Conservation (phyloP, 2,797 vertebrate genomes). For the Spheniscus humboldti region DNA sequence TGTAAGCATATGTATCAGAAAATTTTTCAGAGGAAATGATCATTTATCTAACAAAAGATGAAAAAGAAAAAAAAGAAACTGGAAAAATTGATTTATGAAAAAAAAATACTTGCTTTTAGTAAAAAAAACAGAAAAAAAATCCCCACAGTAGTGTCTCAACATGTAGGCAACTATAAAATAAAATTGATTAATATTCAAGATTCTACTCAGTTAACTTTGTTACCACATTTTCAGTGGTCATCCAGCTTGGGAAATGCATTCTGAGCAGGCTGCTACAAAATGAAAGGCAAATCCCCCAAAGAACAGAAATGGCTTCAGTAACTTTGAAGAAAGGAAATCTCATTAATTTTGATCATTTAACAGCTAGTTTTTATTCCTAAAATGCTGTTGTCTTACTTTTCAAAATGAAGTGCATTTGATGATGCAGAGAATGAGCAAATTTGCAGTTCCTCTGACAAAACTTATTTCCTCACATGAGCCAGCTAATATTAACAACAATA, state of each 20-base stretch:
- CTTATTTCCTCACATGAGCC: not conserved
- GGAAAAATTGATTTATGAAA: not conserved
- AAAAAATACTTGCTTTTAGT: not conserved
- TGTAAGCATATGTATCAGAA: not conserved
- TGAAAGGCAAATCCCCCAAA: not conserved
- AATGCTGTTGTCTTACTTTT: not conserved
- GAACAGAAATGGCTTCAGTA: not conserved
- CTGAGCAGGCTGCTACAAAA: not conserved
- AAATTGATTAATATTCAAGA: not conserved
- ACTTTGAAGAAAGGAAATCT: not conserved
- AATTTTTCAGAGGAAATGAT: not conserved
- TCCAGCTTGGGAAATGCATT: not conserved
- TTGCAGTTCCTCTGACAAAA: not conserved
- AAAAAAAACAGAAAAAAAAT: not conserved
- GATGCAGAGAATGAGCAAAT: not conserved
- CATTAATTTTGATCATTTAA: not conserved
- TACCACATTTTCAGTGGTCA: not conserved
- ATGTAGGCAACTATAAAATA: not conserved
- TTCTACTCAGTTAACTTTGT: not conserved
- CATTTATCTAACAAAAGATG: not conserved
- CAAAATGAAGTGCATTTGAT: not conserved
- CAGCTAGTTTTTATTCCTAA: not conserved
- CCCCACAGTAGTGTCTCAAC: not conserved
- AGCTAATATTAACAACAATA: not conserved
- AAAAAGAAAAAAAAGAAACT: not conserved